phyloP scores from a whole-genome alignment of 2,797 vertebrate genomes.

The Oreochromis mossambicus region DNA sequence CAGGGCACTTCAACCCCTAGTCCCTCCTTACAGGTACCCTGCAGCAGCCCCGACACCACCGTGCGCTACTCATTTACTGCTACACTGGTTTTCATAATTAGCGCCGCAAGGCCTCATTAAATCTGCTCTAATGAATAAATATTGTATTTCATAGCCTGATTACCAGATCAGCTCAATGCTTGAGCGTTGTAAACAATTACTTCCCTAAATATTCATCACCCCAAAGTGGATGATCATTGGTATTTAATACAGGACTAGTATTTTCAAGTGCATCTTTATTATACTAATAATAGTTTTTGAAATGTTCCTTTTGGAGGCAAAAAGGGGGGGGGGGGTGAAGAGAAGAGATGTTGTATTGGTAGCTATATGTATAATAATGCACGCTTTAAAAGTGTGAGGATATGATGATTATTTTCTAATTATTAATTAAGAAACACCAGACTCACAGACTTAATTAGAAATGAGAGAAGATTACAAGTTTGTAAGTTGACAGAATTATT shows the following conservation, averaged over 20 bases:
- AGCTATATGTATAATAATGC: background rate
- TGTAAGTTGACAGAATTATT: background rate
- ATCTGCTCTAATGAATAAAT: slow-evolving; percentile 99
- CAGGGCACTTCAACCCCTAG: slow-evolving; percentile 88
- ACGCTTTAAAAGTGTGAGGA: background rate
- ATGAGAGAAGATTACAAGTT: background rate
- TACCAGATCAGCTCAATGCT: slow-evolving; percentile 99
- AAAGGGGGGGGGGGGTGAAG: background rate
- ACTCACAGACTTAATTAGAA: background rate
- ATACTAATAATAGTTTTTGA: slow-evolving; percentile 82
- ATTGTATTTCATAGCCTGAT: slow-evolving; percentile 99
- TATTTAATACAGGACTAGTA: slow-evolving; percentile 83
- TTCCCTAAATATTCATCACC: slow-evolving; percentile 97
- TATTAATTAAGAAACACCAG: background rate
- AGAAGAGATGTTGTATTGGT: background rate
- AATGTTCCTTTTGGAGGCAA: slow-evolving; percentile 58
- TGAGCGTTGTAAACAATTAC: slow-evolving; percentile 99
- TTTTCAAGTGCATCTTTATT: slow-evolving; percentile 87
- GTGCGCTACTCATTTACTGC: slow-evolving; percentile 99
- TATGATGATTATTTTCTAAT: background rate
- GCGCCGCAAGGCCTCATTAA: slow-evolving; percentile 99
- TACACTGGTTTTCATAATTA: slow-evolving; percentile 99
- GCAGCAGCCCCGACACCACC: slow-evolving; percentile 78
- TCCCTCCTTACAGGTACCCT: slow-evolving; percentile 96
- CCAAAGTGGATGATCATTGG: slow-evolving; percentile 91